These are phyloP conservation scores for Hydrotaea cyrtoneurina DNA, from an alignment of 2,888 invertebrate species.

Conservation along the genomic window DNA sequence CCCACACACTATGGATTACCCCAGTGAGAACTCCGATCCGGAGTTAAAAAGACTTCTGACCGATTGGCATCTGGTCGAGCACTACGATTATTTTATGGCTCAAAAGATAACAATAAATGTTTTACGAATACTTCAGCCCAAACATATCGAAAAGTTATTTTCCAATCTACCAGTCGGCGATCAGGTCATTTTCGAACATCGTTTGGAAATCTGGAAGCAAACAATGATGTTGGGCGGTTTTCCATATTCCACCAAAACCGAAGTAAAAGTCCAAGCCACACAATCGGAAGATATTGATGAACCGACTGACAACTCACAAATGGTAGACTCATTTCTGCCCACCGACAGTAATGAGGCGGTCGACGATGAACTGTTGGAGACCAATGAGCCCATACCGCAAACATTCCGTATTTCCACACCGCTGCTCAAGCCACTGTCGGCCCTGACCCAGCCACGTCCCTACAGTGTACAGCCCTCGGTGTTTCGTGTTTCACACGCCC, in stretches of 20 bases:
- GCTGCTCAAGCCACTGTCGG: neutral
- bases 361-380: neutral
- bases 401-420: neutral
- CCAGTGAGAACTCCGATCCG: constrained; percentile 25
- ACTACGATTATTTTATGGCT: constrained; percentile 54
- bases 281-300: neutral
- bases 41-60: constrained; percentile 54
- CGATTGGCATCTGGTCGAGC: constrained; percentile 54
- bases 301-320: neutral
- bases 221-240: neutral
- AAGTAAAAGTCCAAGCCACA: neutral
- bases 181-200: constrained; percentile 54
- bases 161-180: constrained; percentile 50
- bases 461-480: neutral
- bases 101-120: constrained; percentile 47
- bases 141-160: constrained; percentile 56
- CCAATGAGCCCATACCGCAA: neutral
- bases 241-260: neutral
- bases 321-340: neutral
- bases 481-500: neutral
- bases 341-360: neutral
- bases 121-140: constrained; percentile 29
- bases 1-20: constrained; percentile 31
- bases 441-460: neutral
- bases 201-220: constrained; percentile 54